A percentile compares a stretch with the other conserved stretches of the same genome.
These are phyloP conservation scores for Drosophila tropicalis DNA, from an alignment of 1,140 invertebrate species.

Conservation along the genomic window DNA sequence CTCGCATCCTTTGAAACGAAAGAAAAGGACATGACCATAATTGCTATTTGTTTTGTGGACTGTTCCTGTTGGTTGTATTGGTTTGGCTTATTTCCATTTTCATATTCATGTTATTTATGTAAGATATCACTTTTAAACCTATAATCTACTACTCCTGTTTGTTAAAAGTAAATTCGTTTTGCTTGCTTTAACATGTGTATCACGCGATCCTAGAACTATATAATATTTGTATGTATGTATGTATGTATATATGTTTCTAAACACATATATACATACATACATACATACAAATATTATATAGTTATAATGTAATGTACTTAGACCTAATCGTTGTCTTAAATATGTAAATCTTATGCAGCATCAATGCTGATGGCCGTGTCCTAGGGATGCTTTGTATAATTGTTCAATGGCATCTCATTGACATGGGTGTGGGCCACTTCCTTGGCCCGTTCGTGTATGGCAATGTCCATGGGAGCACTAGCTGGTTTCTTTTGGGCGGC, in stretches of 20 bases:
- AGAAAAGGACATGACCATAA: neutral
- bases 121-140: conserved; percentile 52
- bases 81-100: neutral
- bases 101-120: neutral
- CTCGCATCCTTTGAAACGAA: no score
- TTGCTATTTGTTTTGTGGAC: neutral
- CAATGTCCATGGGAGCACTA: conserved; percentile 68
- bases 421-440: conserved; percentile 71
- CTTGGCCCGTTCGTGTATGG: conserved; percentile 75
- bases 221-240: conserved; percentile 39
- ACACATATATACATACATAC: no score
- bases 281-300: no score
- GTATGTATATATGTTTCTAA: conserved; percentile 38
- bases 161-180: conserved; percentile 39
- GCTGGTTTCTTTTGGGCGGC: conserved; percentile 72
- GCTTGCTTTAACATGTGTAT: conserved; percentile 59
- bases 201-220: conserved; percentile 57
- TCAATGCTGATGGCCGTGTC: conserved; percentile 72
- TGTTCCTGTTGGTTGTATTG: neutral
- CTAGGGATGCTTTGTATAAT: conserved; percentile 83
- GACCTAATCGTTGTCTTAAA: conserved; percentile 9
- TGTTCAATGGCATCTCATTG: conserved; percentile 77
- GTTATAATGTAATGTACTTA: neutral
- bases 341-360: conserved; percentile 63
- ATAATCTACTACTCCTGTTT: conserved; percentile 23